A percentile compares a stretch with the other conserved stretches of the same genome.
These are phyloP conservation scores for Zelleria hepariella DNA, from an alignment of 2,888 invertebrate genomes.

Conservation along the genomic window DNA sequence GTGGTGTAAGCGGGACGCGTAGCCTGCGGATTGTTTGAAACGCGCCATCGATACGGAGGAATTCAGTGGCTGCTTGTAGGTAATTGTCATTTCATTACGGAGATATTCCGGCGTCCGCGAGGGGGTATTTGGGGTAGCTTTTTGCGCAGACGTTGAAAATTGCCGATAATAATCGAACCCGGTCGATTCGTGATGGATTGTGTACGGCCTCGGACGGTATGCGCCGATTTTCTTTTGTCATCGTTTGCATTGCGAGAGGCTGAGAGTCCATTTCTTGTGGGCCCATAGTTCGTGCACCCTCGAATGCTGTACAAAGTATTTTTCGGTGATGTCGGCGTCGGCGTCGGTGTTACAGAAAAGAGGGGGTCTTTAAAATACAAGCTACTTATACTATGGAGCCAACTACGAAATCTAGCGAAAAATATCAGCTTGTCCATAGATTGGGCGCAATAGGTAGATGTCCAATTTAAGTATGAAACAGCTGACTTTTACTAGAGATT, in stretches of 20 bases:
- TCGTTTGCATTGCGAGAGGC: not conserved
- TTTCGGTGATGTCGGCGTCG: not conserved
- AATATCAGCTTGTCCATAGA: too few relatives aligned
- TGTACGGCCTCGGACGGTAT: not conserved
- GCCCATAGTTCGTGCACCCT: not conserved
- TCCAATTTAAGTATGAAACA: too few relatives aligned
- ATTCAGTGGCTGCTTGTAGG: constrained; percentile 16
- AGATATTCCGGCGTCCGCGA: constrained; percentile 43
- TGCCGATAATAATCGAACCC: constrained; percentile 61
- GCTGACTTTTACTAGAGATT: too few relatives aligned
- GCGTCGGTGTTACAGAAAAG: too few relatives aligned
- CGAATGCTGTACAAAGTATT: not conserved
- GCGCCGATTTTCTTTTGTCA: not conserved
- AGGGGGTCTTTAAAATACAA: too few relatives aligned
- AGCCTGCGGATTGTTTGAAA: not conserved
- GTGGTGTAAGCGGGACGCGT: not conserved
- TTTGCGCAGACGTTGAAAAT: constrained; percentile 51
- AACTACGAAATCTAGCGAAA: too few relatives aligned
- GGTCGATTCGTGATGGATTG: constrained; percentile 49
- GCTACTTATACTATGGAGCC: too few relatives aligned
- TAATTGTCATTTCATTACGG: constrained; percentile 70
- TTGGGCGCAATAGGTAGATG: too few relatives aligned
- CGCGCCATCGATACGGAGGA: not conserved
- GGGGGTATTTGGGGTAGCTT: constrained; percentile 40
- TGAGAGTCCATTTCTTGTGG: not conserved